These are phyloP conservation scores for Siderastrea radians DNA, from an alignment of 92 coral and sea anemone genomes.

Conservation along the genomic window DNA sequence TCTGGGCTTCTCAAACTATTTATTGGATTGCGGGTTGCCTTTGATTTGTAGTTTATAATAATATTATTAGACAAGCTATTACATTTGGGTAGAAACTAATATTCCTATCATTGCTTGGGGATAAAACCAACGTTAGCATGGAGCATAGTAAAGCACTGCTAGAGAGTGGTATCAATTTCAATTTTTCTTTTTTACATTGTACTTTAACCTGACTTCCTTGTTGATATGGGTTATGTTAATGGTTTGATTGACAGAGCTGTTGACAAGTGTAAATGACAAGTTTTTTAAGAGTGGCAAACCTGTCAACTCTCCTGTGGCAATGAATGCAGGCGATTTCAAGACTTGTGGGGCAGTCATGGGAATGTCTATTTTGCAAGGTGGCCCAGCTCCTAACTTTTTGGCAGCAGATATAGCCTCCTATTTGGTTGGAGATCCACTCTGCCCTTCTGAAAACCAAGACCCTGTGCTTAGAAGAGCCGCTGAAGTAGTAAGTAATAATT, in stretches of 20 bases:
- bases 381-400: constrained; percentile 80
- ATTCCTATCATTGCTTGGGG: too few relatives aligned
- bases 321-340: constrained; percentile 53
- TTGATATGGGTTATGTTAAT: neutral
- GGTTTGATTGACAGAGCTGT: constrained; percentile 54
- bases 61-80: too few relatives aligned
- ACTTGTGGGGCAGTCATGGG: constrained; percentile 62
- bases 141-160: neutral
- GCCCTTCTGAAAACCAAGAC: constrained; percentile 48
- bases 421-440: constrained; percentile 53
- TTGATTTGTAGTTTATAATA: too few relatives aligned
- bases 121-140: too few relatives aligned
- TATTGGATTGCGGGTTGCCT: too few relatives aligned
- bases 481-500: constrained; percentile 32
- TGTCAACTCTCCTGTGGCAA: constrained; percentile 64
- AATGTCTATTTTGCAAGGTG: constrained; percentile 77
- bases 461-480: constrained; percentile 44
- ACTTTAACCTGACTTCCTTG: neutral
- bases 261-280: constrained; percentile 45
- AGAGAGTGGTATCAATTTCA: neutral
- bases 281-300: constrained; percentile 64
- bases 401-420: constrained; percentile 50
- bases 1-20: too few relatives aligned
- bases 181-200: neutral
- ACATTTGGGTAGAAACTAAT: too few relatives aligned